Conservation (phyloP, 2,888 invertebrate species). For the Leptinotarsa juncta region DNA sequence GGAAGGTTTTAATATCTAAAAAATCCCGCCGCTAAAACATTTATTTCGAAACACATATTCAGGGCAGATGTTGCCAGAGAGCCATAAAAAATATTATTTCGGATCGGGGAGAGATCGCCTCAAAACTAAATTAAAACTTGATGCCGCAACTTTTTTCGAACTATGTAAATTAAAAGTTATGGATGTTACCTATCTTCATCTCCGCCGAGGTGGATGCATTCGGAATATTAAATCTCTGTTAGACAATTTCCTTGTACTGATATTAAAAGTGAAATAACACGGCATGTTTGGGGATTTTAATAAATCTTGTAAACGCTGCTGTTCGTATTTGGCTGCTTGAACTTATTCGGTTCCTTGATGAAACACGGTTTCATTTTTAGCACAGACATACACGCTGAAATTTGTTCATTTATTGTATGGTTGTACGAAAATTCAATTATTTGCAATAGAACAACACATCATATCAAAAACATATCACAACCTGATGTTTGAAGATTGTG, state of each 20-base stretch:
- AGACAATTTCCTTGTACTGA: conserved; percentile 39
- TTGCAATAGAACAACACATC: no score
- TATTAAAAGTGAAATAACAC: conserved; percentile 47
- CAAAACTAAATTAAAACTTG: conserved; percentile 56
- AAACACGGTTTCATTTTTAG: not conserved
- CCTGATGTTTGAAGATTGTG: no score
- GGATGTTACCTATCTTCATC: conserved; percentile 44
- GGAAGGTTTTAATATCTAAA: conserved; percentile 50
- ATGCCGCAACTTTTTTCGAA: conserved; percentile 50
- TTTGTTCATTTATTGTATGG: no score
- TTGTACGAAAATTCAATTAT: no score
- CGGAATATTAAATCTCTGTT: conserved; percentile 47
- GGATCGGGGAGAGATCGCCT: conserved; percentile 51
- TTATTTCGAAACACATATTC: conserved; percentile 56
- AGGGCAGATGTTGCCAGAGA: conserved; percentile 58
- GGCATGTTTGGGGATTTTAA: conserved; percentile 39
- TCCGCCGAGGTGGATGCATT: conserved; percentile 39
- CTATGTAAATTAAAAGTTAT: conserved; percentile 52
- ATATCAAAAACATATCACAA: no score
- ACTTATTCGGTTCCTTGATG: conserved; percentile 12
- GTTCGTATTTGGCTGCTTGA: conserved; percentile 19
- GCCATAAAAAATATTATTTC: conserved; percentile 53
- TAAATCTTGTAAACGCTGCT: conserved; percentile 37
- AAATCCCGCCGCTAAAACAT: conserved; percentile 50
- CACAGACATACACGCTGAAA: no score